These are phyloP conservation scores for Oasisia sp. DNA, from an alignment of 2,888 invertebrate species.

Conservation along the genomic window DNA sequence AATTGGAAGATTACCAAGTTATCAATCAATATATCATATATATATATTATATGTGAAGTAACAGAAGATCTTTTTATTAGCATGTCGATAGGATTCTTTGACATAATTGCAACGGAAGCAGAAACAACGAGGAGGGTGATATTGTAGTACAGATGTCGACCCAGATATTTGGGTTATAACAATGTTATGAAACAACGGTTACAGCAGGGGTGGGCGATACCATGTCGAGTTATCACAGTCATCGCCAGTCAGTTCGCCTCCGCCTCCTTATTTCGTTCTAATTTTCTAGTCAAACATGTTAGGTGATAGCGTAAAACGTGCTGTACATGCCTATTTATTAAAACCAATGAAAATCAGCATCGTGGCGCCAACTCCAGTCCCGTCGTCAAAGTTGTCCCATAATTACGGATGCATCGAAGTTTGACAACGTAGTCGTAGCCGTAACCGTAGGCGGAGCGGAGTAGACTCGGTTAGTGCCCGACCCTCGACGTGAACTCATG, in stretches of 20 bases:
- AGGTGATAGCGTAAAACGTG: not conserved
- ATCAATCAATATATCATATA: too few species aligned
- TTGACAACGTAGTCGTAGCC: constrained; percentile 11
- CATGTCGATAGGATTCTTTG: not conserved
- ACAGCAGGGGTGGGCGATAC: not conserved
- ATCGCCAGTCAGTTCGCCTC: too few species aligned
- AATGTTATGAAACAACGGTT: not conserved
- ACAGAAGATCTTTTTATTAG: not conserved
- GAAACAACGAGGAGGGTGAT: not conserved
- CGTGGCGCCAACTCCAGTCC: not conserved
- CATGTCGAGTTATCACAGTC: not conserved
- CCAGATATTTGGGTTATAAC: not conserved
- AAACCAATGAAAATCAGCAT: not conserved
- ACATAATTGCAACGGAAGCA: not conserved
- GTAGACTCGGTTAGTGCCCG: not conserved
- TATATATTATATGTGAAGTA: too few species aligned
- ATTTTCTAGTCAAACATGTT: not conserved
- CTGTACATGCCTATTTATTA: not conserved
- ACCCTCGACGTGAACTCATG: constrained; percentile 17
- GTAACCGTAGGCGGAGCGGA: not conserved
- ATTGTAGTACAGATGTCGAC: too few species aligned
- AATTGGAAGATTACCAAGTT: too few species aligned
- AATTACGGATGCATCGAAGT: not conserved
- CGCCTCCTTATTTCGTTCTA: not conserved
- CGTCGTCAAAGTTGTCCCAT: not conserved